These are phyloP conservation scores for Apantesis nais DNA, from an alignment of 2,888 invertebrate species.

Conservation along the genomic window DNA sequence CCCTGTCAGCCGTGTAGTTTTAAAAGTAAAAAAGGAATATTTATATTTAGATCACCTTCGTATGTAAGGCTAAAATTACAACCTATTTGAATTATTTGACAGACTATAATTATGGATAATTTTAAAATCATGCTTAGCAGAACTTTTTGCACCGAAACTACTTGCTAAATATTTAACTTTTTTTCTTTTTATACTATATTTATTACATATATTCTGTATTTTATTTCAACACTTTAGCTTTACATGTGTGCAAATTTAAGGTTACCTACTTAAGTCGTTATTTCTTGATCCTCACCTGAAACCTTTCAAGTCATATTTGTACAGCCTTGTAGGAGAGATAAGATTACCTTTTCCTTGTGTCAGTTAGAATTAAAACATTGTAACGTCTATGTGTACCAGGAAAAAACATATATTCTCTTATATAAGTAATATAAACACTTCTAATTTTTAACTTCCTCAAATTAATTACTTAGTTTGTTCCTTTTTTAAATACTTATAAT, in stretches of 20 bases:
- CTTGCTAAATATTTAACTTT: neutral
- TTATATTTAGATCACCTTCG: conserved; percentile 57
- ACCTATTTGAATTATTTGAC: neutral
- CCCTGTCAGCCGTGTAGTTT: conserved; percentile 48
- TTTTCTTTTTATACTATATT: neutral
- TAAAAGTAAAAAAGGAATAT: conserved; percentile 35
- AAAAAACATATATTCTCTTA: conserved; percentile 21
- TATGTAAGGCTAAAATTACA: conserved; percentile 11
- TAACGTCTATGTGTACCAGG: conserved; percentile 23
- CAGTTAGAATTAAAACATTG: conserved; percentile 24
- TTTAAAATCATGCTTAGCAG: neutral
- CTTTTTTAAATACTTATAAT: neutral
- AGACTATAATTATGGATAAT: neutral
- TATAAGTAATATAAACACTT: neutral
- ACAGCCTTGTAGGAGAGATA: conserved; percentile 55
- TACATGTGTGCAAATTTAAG: conserved; percentile 16
- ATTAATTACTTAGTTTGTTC: neutral
- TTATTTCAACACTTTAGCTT: neutral
- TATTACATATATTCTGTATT: neutral
- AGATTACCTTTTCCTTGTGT: conserved; percentile 40
- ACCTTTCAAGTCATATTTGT: conserved; percentile 41
- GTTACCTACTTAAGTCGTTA: conserved; percentile 10
- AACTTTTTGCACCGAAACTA: conserved; percentile 6
- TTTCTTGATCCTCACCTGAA: conserved; percentile 28
- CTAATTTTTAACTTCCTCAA: neutral